These are phyloP conservation scores for Himalopsyche japonica DNA, from an alignment of 2,888 invertebrate species.

Conservation along the genomic window DNA sequence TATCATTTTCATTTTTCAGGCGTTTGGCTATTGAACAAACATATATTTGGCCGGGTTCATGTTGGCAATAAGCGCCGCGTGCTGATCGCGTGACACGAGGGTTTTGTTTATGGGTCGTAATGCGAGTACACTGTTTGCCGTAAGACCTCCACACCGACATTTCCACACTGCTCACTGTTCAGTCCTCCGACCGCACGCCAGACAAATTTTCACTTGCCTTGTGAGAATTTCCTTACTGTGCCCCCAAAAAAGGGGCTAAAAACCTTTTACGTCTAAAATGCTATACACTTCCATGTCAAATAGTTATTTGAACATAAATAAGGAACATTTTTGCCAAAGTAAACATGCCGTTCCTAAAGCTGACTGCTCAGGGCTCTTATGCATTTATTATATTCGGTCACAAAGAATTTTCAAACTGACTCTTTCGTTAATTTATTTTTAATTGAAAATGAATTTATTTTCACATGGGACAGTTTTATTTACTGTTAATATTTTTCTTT, in stretches of 20 bases:
- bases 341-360: too few relatives aligned
- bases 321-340: too few relatives aligned
- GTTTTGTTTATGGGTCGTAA: constrained; percentile 29
- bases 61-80: constrained; percentile 26
- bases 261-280: background rate
- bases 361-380: too few relatives aligned
- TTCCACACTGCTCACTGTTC: background rate
- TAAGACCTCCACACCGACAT: background rate
- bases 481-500: too few relatives aligned
- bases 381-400: too few relatives aligned
- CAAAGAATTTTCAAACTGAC: too few relatives aligned
- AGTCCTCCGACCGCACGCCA: background rate
- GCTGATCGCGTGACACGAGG: constrained; percentile 31
- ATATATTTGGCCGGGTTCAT: background rate
- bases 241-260: background rate
- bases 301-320: too few relatives aligned
- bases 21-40: background rate
- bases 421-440: too few relatives aligned
- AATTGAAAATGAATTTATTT: too few relatives aligned
- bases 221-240: background rate
- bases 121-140: constrained; percentile 1
- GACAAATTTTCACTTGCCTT: constrained; percentile 1
- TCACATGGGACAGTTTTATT: too few relatives aligned
- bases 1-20: background rate
- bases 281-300: background rate